Base-by-base conservation (phyloP, 2,888 invertebrate species). In the Macaria liturata region DNA sequence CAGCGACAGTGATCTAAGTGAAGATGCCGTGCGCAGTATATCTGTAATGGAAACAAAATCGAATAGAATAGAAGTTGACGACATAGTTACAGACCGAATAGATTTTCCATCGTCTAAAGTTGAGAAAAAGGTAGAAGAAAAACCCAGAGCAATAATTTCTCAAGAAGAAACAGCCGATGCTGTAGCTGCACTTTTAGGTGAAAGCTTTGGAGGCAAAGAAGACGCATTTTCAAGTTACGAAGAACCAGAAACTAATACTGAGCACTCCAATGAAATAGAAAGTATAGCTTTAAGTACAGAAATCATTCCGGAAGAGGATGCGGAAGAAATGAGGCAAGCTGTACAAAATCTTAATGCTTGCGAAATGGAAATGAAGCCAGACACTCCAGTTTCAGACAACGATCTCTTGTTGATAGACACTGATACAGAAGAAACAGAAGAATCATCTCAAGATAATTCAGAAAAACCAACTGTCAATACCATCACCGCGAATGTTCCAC, bases 141-240 rank as follows among this genome's bases (percentile, higher is more conserved):
- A 96, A 75, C 95, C 96, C 0, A 93, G 97, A 49, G 96, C 96
- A 7, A 93, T 96, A 0, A 97, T 97, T 72, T 97, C 97, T 0
- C 97, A 97, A 84, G 97, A 97, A 88, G 97, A 98, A 86, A 98
- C 97, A 0, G 97, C 97, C 83, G 97, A 97, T 81, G 98, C 98
- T 0, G 97, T 98, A 0, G 97, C 97, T 6, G 97, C 97, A 0
- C 86, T 98, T 34, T 85, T 98, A 54, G 97, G 96, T 32, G 97
- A 97, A 83, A 97, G 97, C 68, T 97, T 97, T 75, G 95, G 96
- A 1, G 95, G 94, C 9, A 93, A 91, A 73, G 83, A 81, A 50
- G 91, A 92, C 56, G 78, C 87, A 8, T 95, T 94, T 80, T 88
- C 89, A 44, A 93, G 91, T 71, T 93, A 92, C 65, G 93, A 93